Evolutionary conservation across 2,113 vertebrate species (phyloP).

Genomic region (Carassius auratus): DNA sequence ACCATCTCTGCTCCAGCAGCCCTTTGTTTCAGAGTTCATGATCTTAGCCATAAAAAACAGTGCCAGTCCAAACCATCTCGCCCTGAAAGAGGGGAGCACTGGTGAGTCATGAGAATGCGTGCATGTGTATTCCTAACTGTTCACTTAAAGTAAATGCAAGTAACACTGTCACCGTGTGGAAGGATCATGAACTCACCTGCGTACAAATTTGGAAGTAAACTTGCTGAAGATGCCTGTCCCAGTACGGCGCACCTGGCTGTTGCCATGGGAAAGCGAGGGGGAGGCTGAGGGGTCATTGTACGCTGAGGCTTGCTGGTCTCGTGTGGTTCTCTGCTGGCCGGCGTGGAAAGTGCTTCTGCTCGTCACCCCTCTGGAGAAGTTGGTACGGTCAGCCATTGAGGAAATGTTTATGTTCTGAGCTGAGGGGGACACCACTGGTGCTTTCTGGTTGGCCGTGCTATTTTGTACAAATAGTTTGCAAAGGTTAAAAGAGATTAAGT

Average conservation of each 20-base stretch:
- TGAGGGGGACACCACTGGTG: slow-evolving; percentile 80
- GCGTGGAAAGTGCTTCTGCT: slow-evolving; percentile 84
- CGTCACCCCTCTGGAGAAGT: slow-evolving; percentile 80
- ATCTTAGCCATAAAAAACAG: slow-evolving; percentile 50
- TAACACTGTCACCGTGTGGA: not conserved
- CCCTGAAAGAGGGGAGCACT: slow-evolving; percentile 51
- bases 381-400: slow-evolving; percentile 76
- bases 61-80: slow-evolving; percentile 51
- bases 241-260: slow-evolving; percentile 78
- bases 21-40: slow-evolving; percentile 42
- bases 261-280: slow-evolving; percentile 75
- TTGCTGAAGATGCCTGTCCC: slow-evolving; percentile 84
- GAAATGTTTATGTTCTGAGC: slow-evolving; percentile 83
- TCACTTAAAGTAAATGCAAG: not conserved
- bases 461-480: not conserved
- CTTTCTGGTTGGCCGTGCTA: slow-evolving; percentile 76
- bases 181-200: slow-evolving; percentile 74
- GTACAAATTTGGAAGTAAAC: slow-evolving; percentile 85
- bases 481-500: not conserved
- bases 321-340: slow-evolving; percentile 80
- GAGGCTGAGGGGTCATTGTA: slow-evolving; percentile 74
- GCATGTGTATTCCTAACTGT: not conserved
- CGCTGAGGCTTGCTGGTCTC: slow-evolving; percentile 79
- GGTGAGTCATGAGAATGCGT: slow-evolving; percentile 31
- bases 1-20: slow-evolving; percentile 35